Percentiles rank a stretch among this genome's conserved stretches.
phyloP scores from a whole-genome alignment of 2,797 vertebrate genomes.

The Gallinago nigripennis region DNA sequence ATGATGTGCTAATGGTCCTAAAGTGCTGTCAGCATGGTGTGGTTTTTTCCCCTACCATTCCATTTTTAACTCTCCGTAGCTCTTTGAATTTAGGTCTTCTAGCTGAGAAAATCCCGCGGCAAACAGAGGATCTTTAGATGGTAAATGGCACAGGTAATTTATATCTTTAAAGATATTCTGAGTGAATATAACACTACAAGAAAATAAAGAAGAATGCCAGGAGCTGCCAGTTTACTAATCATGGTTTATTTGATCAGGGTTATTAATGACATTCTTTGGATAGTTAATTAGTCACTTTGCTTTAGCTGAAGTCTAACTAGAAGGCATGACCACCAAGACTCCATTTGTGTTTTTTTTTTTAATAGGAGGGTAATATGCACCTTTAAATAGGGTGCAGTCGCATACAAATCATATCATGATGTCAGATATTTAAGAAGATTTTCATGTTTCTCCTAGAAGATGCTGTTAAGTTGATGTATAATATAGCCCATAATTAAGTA shows the following conservation, averaged over 20 bases:
- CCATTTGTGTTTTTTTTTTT: not conserved
- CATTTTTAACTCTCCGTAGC: not conserved
- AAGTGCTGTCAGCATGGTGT: not conserved
- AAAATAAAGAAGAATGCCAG: not conserved
- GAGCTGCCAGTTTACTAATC: not conserved
- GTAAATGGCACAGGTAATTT: not conserved
- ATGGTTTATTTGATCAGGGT: not conserved
- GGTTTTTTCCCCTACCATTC: not conserved
- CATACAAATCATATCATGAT: not conserved
- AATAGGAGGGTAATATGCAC: not conserved
- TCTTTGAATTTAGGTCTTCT: not conserved
- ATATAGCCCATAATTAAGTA: not conserved
- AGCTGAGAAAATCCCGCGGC: not conserved
- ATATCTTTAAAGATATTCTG: not conserved
- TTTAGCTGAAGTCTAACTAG: not conserved
- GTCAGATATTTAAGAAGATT: not conserved
- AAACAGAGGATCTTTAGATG: not conserved
- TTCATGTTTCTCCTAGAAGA: not conserved
- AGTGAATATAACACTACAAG: not conserved
- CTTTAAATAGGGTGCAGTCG: not conserved
- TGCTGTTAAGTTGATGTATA: not conserved
- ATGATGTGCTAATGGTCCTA: not conserved
- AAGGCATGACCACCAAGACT: not conserved
- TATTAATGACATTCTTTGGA: not conserved
- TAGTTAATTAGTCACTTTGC: not conserved